Base-by-base conservation (phyloP, 92 coral and sea anemone genomes). In the Blastomussa wellsi region DNA sequence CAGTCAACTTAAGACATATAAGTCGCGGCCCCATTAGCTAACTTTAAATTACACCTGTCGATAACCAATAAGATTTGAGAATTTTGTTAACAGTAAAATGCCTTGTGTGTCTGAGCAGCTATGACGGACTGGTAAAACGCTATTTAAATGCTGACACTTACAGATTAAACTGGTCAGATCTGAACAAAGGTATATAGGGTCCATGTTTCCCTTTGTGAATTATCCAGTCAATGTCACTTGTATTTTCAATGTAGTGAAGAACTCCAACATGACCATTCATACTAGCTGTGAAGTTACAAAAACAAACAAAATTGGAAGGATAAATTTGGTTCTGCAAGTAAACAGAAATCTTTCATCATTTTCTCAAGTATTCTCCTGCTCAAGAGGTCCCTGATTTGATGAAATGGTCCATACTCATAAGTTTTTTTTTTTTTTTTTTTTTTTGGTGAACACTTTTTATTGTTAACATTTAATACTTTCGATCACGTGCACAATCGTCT, bases 261-360 rank as follows among this genome's bases (percentile, higher is more conserved):
- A 96, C 91, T 37, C 99, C 99, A 87, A 96, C 96, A 87, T 96
- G 89, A 13, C 99, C 99, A 74, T 90, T 89, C 64, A 92, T 84
- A 55, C 88, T 87, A 20, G 99, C 99, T 96, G 79, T 47, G 64
- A 91, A 38, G 44, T n/a, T n/a, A 51, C 0, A 90, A 26, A 24
- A 38, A 26, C 24, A 26, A 37, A 38, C 24, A n/a, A 12, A 44
- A 24, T 75, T 19, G 24, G 22, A 57, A 57, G 65, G 29, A 57
- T 2, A 51, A 5, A 22, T 0, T 15, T 51, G 19, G 19, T 51
- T 51, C 17, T 49, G 55, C 1, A 20, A 49, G 17, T 14, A 13
- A 49, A 49, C 55, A 49, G 55, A 13, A 49, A 49, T 49, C 55
- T 49, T 20, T 49, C 64, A 10, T 38, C 88, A 53, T n/a, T 29